Evolutionary conservation across 1,140 invertebrate species (phyloP).

Genomic region (Sesamia nonagrioides): DNA sequence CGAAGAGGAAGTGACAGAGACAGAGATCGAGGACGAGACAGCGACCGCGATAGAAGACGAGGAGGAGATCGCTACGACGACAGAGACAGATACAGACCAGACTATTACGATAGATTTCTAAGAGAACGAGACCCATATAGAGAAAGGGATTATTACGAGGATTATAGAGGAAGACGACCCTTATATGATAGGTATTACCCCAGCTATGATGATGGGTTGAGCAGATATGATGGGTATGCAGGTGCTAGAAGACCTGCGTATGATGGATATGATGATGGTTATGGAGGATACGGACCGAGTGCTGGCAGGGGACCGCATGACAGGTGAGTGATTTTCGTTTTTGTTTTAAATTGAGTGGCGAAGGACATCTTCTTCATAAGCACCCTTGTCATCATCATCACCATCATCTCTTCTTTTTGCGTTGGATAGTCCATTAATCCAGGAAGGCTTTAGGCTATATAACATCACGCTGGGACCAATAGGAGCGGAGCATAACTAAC

Average conservation of each 20-base stretch:
- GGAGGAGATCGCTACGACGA: conserved; percentile 73
- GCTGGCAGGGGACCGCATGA: conserved; percentile 78
- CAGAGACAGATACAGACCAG: conserved; percentile 78
- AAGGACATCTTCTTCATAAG: too few species aligned
- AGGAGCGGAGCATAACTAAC: too few species aligned
- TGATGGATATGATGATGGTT: conserved; percentile 66
- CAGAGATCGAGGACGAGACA: conserved; percentile 79
- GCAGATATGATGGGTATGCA: conserved; percentile 70
- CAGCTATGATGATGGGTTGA: conserved; percentile 76
- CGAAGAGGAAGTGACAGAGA: conserved; percentile 67
- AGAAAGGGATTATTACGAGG: conserved; percentile 57
- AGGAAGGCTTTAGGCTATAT: too few species aligned
- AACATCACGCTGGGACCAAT: too few species aligned
- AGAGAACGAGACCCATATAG: conserved; percentile 73
- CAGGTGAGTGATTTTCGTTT: conserved; percentile 64
- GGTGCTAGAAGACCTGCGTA: conserved; percentile 81
- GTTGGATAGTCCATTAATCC: too few species aligned
- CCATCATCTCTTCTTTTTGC: too few species aligned
- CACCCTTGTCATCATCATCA: too few species aligned
- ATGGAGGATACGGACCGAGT: conserved; percentile 75
- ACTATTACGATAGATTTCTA: conserved; percentile 80
- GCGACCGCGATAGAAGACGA: conserved; percentile 64
- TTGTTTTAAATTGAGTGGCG: too few species aligned
- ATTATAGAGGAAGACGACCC: conserved; percentile 71
- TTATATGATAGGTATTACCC: conserved; percentile 71